Base-by-base conservation (phyloP, 2,797 vertebrate species). In the Fratercula arctica region DNA sequence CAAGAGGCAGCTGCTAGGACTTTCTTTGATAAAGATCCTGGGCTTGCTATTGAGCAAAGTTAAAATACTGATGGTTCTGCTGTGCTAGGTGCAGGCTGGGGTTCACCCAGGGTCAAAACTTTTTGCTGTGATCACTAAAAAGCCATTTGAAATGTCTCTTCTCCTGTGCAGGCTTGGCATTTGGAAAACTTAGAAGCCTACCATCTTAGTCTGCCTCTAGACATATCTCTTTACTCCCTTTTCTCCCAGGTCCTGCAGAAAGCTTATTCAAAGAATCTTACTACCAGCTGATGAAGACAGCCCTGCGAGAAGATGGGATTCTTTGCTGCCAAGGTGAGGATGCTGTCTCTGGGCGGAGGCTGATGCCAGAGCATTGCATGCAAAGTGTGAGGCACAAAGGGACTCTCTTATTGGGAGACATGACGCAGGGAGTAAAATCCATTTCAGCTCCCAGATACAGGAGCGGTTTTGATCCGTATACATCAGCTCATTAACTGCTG, bases 221-320 rank as follows among this genome's bases (percentile, higher is more conserved):
- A 86, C 4, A 12, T 28, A 9, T 3, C 12, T 53, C 57, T 90
- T 24, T 54, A 9, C 37, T 53, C 3, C 0, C 61, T 82, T 69
- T 68, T 82, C 57, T 57, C 7, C 7, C 83, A 99, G 99, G 99
- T 94, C 99, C 99, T 11, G 99, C 99, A 7, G 99, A 99, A 98
- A 99, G 99, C 96, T 98, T 99, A 97, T 99, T 99, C 97, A 99
- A 99, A 97, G 99, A 99, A 96, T 99, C 99, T 18, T 99, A 99
- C 95, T 99, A 99, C 96, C 99, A 99, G 94, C 98, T 99, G 95
- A 99, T 99, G 99, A 99, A 99, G 98, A 99, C 98, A 0, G 99
- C 99, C 1, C 98, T 99, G 95, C 98, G 98, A 73, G 98, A 98
- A 11, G 98, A 98, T 4, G 99, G 99, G 35, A 99, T 99, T 95